Evolutionary conservation across 2,113 vertebrate species (phyloP).

Genomic region (Odocoileus virginianus): DNA sequence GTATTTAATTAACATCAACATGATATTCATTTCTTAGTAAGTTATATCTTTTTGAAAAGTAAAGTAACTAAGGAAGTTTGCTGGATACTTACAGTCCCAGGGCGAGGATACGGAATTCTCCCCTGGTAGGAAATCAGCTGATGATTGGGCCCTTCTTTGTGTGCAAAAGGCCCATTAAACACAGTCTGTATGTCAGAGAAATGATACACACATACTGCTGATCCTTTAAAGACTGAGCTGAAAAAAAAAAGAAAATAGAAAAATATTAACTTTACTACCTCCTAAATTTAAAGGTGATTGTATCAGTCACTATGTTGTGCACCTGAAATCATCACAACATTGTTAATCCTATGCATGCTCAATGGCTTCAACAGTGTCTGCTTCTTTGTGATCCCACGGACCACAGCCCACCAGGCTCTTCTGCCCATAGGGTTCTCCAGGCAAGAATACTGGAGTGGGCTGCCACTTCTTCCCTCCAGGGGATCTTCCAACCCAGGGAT

Average conservation of each 20-base stretch:
- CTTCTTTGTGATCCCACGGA: neutral
- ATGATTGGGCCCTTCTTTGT: constrained; percentile 96
- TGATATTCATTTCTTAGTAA: constrained; percentile 24
- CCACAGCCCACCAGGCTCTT: neutral
- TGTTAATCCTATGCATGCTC: neutral
- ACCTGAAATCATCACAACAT: neutral
- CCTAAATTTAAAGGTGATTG: neutral
- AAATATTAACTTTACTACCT: neutral
- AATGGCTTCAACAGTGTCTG: neutral
- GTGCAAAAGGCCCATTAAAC: constrained; percentile 98
- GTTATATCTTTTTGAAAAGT: constrained; percentile 38
- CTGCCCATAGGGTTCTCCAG: neutral
- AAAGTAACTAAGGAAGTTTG: neutral
- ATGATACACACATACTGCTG: constrained; percentile 96
- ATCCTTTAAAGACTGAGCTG: constrained; percentile 98
- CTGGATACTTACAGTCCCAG: constrained; percentile 91
- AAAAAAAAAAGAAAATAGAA: constrained; percentile 32
- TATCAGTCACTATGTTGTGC: neutral
- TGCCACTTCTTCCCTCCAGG: neutral
- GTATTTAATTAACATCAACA: neutral
- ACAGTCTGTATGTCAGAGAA: constrained; percentile 97
- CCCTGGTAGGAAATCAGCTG: constrained; percentile 97
- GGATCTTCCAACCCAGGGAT: neutral
- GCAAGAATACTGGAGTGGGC: neutral
- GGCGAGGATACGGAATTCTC: constrained; percentile 95